Evolutionary conservation across 1,140 invertebrate species (phyloP).

Genomic region (Lepidurus arcticus): DNA sequence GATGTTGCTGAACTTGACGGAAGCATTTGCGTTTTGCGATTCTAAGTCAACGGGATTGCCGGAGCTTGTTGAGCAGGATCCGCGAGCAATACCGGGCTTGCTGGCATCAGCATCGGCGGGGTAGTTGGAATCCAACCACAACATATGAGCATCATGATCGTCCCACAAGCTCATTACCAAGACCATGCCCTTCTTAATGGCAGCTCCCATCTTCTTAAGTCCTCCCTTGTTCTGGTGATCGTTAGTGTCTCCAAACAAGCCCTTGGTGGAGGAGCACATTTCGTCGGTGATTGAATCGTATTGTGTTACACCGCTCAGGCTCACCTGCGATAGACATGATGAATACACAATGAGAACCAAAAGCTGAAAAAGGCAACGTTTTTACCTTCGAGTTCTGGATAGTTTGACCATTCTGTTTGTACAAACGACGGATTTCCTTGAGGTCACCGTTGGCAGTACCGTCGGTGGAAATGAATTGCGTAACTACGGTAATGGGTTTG

Average conservation of each 20-base stretch:
- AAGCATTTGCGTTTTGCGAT: conserved; percentile 31
- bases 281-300: conserved; percentile 38
- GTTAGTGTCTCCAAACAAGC: conserved; percentile 36
- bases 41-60: conserved; percentile 37
- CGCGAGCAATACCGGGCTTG: conserved; percentile 36
- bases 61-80: conserved; percentile 36
- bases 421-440: conserved; percentile 36
- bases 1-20: conserved; percentile 37
- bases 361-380: background rate
- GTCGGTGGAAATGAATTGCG: conserved; percentile 38
- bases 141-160: conserved; percentile 38
- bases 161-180: conserved; percentile 38
- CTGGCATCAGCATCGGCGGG: conserved; percentile 35
- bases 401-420: conserved; percentile 36
- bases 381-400: conserved; percentile 37
- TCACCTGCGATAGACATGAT: conserved; percentile 23
- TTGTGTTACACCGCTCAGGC: conserved; percentile 31
- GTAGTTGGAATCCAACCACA: conserved; percentile 38
- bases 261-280: conserved; percentile 34
- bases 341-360: background rate
- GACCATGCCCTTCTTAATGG: conserved; percentile 36
- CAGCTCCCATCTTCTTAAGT: conserved; percentile 36
- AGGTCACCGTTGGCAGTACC: conserved; percentile 38
- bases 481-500: conserved; percentile 36
- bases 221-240: conserved; percentile 36